Evolutionary conservation across 2,888 invertebrate genomes (phyloP).

Genomic region (Ectemnius cavifrons): DNA sequence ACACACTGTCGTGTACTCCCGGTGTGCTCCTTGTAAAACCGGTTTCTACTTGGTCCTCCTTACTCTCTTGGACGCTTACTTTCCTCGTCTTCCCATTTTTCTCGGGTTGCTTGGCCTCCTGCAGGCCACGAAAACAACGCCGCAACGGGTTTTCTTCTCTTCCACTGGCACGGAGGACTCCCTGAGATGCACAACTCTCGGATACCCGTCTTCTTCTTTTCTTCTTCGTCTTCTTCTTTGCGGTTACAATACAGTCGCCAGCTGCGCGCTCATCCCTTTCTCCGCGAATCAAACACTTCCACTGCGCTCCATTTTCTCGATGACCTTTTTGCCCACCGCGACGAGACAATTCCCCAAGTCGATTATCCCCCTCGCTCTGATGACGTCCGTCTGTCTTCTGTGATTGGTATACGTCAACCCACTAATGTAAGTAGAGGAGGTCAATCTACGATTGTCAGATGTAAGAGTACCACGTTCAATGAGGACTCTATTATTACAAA

Average conservation of each 20-base stretch:
- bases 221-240: constrained; percentile 21
- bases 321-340: neutral
- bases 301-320: constrained; percentile 4
- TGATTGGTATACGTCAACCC: too few species aligned
- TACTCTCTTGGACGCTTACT: constrained; percentile 14
- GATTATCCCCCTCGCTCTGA: too few species aligned
- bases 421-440: too few species aligned
- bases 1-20: constrained; percentile 31
- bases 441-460: too few species aligned
- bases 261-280: constrained; percentile 41
- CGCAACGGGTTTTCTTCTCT: constrained; percentile 53
- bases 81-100: constrained; percentile 45
- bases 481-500: too few species aligned
- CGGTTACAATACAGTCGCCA: constrained; percentile 34
- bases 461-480: too few species aligned
- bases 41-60: constrained; percentile 43
- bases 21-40: constrained; percentile 51
- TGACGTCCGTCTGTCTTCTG: too few species aligned
- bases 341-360: too few species aligned
- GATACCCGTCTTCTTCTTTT: constrained; percentile 6
- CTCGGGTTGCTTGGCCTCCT: constrained; percentile 53
- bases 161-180: constrained; percentile 16
- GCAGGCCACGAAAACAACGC: constrained; percentile 63
- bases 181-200: neutral
- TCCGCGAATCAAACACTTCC: constrained; percentile 1